A percentile compares a stretch with the other conserved stretches of the same genome.
Evolutionary conservation across 2,113 vertebrate genomes (phyloP).

Genomic region (Centropus unirufus): DNA sequence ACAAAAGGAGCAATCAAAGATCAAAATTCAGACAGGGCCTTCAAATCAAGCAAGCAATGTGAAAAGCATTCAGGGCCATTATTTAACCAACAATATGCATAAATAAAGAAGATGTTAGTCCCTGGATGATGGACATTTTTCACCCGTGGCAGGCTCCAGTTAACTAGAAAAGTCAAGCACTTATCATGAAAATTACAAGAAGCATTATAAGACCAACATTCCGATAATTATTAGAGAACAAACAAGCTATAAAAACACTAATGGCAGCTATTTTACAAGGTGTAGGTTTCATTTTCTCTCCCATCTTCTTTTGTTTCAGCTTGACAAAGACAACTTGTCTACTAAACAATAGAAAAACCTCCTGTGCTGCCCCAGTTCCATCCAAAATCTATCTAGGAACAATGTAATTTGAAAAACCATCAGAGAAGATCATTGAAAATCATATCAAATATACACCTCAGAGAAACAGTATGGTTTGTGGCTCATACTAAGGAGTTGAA

Average conservation of each 20-base stretch:
- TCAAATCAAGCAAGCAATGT: conserved; percentile 27
- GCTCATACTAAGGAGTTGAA: not conserved
- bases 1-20: not conserved
- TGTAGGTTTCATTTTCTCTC: conserved; percentile 7
- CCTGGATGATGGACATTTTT: not conserved
- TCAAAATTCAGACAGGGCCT: conserved; percentile 22
- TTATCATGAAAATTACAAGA: conserved; percentile 28
- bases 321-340: conserved; percentile 21
- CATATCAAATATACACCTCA: not conserved
- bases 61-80: not conserved
- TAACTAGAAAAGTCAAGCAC: conserved; percentile 51
- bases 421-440: conserved; percentile 22
- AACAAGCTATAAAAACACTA: conserved; percentile 33
- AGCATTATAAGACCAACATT: conserved; percentile 9
- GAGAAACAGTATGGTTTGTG: not conserved
- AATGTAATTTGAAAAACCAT: conserved; percentile 40
- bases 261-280: conserved; percentile 38
- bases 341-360: conserved; percentile 23
- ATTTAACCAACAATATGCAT: conserved; percentile 6
- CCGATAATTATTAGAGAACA: not conserved
- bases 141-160: not conserved
- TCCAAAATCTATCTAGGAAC: conserved; percentile 21
- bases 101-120: conserved; percentile 28
- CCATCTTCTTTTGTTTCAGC: not conserved
- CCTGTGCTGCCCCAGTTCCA: not conserved